phyloP scores from a whole-genome alignment of 2,113 vertebrate genomes.

The Xiphophorus hellerii region DNA sequence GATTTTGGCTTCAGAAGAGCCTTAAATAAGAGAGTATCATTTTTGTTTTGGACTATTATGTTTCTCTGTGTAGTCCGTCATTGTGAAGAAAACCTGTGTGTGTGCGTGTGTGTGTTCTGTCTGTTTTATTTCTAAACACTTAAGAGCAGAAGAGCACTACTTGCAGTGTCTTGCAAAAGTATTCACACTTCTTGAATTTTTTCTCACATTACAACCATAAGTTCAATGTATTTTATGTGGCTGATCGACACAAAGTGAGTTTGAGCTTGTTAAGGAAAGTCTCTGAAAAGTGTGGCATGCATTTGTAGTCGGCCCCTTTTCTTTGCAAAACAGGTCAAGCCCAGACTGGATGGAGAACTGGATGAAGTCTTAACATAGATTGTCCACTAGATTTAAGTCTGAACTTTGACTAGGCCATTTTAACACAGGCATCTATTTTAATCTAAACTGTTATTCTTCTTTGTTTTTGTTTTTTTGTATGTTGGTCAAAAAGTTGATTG shows the following conservation, averaged over 20 bases:
- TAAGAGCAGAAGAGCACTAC: not conserved
- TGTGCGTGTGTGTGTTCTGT: not conserved
- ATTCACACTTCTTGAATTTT: not conserved
- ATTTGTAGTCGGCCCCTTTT: not conserved
- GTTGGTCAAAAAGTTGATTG: too few relatives aligned
- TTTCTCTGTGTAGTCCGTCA: not conserved
- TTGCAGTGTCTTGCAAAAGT: not conserved
- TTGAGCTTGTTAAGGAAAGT: not conserved
- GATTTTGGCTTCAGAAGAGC: not conserved
- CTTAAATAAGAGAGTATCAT: not conserved
- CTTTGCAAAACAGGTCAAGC: not conserved
- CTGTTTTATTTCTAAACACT: not conserved
- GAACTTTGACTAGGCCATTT: too few relatives aligned
- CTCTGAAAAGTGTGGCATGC: not conserved
- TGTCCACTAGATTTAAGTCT: too few relatives aligned
- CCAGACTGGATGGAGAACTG: not conserved
- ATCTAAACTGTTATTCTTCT: too few relatives aligned
- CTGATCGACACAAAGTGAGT: not conserved
- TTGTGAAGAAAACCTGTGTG: not conserved
- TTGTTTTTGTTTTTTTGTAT: too few relatives aligned
- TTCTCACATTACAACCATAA: too few relatives aligned
- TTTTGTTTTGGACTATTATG: not conserved
- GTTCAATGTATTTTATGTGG: too few relatives aligned
- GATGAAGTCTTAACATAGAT: too few relatives aligned
- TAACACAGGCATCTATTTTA: too few relatives aligned